These are phyloP conservation scores for Hydropotes inermis DNA, from an alignment of 2,113 vertebrate genomes.

Conservation along the genomic window DNA sequence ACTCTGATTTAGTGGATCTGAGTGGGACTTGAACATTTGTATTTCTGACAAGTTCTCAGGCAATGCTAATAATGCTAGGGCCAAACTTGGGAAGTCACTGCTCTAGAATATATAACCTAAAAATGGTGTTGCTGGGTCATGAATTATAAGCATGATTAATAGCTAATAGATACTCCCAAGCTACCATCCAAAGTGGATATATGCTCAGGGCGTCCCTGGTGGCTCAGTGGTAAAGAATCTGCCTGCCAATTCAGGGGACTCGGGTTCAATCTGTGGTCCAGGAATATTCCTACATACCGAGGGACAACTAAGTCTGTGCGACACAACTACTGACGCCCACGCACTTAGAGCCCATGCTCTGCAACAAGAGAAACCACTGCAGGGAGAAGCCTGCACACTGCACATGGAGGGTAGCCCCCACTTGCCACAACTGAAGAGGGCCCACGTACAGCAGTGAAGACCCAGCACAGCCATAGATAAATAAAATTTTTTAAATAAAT, in stretches of 20 bases:
- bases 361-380: background rate
- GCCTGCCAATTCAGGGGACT: background rate
- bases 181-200: background rate
- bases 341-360: background rate
- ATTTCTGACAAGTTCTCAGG: background rate
- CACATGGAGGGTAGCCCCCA: background rate
- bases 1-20: background rate
- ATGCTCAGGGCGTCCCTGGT: background rate
- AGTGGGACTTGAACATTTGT: background rate
- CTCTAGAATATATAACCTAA: background rate
- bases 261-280: rapidly evolving
- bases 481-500: background rate
- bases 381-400: background rate
- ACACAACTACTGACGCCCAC: background rate
- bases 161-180: background rate
- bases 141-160: background rate
- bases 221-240: background rate
- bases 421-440: background rate
- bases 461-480: background rate
- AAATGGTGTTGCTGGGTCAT: background rate
- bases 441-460: background rate
- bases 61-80: background rate
- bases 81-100: background rate
- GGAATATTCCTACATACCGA: background rate
- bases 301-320: background rate